A percentile compares a stretch with the other conserved stretches of the same genome.
Evolutionary conservation across 2,797 vertebrate genomes (phyloP).

Genomic region (Bucorvus abyssinicus): DNA sequence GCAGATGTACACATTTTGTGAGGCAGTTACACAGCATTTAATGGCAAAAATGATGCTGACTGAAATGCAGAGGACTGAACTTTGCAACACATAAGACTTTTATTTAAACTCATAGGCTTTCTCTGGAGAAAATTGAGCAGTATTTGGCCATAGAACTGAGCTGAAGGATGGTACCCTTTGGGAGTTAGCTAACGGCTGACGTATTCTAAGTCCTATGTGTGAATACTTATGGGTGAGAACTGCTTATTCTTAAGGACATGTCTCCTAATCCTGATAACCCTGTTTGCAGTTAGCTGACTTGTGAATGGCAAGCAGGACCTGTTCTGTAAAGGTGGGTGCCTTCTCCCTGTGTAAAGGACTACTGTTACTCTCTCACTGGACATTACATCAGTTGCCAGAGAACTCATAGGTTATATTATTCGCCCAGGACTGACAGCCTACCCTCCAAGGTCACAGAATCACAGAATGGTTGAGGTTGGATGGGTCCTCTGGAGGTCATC

Average conservation of each 20-base stretch:
- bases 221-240: background rate
- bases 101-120: background rate
- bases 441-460: background rate
- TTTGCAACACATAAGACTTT: background rate
- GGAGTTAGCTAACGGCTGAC: background rate
- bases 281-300: background rate
- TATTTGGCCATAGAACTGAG: background rate
- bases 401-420: background rate
- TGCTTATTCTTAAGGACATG: background rate
- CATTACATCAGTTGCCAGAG: background rate
- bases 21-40: background rate
- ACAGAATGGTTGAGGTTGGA: background rate
- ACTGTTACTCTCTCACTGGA: background rate
- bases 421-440: no score
- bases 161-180: background rate
- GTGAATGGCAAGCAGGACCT: background rate
- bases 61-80: background rate
- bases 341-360: background rate
- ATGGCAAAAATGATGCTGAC: background rate
- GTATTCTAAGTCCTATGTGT: background rate
- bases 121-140: background rate
- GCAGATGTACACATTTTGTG: background rate
- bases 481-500: no score
- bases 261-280: background rate
- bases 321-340: background rate